Evolutionary conservation across 23 tunicate genomes (phyloP).

Genomic region (Corella eumyota): DNA sequence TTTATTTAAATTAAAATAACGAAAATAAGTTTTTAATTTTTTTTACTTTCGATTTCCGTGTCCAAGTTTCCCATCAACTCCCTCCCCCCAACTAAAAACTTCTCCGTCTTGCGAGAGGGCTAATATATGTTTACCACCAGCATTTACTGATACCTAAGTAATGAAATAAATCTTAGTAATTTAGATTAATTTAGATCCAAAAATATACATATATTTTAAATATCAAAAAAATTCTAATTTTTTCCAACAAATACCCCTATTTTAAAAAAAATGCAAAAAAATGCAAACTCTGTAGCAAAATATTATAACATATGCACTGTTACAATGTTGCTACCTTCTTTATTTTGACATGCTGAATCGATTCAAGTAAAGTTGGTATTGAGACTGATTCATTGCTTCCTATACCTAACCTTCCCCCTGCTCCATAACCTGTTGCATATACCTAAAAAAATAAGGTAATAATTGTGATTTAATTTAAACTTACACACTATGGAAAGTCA

Average conservation of each 20-base stretch:
- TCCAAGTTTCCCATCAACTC: slow-evolving; percentile 81
- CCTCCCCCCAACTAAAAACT: slow-evolving; percentile 91
- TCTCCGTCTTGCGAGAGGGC: slow-evolving; percentile 73
- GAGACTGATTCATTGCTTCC: slow-evolving; percentile 77
- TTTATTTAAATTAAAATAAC: no score
- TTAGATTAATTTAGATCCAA: neutral
- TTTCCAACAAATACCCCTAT: neutral
- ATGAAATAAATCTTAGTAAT: neutral
- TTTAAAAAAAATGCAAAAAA: neutral
- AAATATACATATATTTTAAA: neutral
- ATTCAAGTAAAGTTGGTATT: slow-evolving; percentile 55
- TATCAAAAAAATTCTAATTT: neutral
- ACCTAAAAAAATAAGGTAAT: slow-evolving; percentile 24
- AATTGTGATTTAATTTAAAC: no score
- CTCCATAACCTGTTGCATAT: slow-evolving; percentile 86
- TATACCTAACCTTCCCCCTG: slow-evolving; percentile 69
- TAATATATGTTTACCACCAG: slow-evolving; percentile 73
- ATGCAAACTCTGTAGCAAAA: neutral
- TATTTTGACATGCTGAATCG: slow-evolving; percentile 46
- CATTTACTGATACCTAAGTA: slow-evolving; percentile 57
- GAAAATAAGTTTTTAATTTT: no score
- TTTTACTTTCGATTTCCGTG: slow-evolving; percentile 76
- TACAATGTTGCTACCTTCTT: slow-evolving; percentile 25
- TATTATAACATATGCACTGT: neutral
- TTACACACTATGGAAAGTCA: no score